These are phyloP conservation scores for Micrasema longulum DNA, from an alignment of 1,140 invertebrate species.

Conservation along the genomic window DNA sequence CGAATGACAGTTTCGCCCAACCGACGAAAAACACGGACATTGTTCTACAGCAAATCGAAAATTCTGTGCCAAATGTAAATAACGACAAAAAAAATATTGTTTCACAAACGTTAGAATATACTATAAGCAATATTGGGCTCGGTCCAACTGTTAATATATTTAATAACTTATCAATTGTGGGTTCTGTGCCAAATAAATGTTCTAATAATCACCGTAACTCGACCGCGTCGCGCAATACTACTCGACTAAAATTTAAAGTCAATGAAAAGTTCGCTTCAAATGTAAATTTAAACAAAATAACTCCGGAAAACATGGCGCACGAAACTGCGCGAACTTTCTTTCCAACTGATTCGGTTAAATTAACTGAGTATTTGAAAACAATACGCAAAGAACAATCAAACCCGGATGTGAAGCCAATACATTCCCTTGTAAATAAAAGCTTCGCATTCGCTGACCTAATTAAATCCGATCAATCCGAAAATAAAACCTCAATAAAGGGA, in stretches of 20 bases:
- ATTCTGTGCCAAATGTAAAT: slow-evolving; percentile 26
- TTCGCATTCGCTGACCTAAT: not conserved
- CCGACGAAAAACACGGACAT: slow-evolving; percentile 26
- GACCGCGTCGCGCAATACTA: not conserved
- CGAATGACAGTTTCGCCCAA: slow-evolving; percentile 44
- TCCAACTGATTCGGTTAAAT: slow-evolving; percentile 12
- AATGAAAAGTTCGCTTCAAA: slow-evolving; percentile 18
- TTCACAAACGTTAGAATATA: slow-evolving; percentile 9
- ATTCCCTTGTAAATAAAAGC: not conserved
- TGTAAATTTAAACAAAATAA: slow-evolving; percentile 9
- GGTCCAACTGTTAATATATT: slow-evolving; percentile 35
- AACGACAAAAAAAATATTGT: slow-evolving; percentile 13
- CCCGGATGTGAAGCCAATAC: not conserved
- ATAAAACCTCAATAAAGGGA: no score
- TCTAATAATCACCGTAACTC: slow-evolving; percentile 36
- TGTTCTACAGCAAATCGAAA: slow-evolving; percentile 1
- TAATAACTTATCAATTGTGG: slow-evolving; percentile 33
- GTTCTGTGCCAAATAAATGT: slow-evolving; percentile 45
- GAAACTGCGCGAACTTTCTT: not conserved
- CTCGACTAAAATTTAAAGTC: slow-evolving; percentile 3
- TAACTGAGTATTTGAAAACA: slow-evolving; percentile 21
- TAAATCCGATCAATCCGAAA: not conserved
- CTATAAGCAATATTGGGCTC: slow-evolving; percentile 39
- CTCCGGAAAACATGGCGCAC: not conserved
- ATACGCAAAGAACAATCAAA: slow-evolving; percentile 27